Percentiles rank a stretch among this genome's conserved stretches.
Evolutionary conservation across 2,888 invertebrate genomes (phyloP).

Genomic region (Portevinia maculata): DNA sequence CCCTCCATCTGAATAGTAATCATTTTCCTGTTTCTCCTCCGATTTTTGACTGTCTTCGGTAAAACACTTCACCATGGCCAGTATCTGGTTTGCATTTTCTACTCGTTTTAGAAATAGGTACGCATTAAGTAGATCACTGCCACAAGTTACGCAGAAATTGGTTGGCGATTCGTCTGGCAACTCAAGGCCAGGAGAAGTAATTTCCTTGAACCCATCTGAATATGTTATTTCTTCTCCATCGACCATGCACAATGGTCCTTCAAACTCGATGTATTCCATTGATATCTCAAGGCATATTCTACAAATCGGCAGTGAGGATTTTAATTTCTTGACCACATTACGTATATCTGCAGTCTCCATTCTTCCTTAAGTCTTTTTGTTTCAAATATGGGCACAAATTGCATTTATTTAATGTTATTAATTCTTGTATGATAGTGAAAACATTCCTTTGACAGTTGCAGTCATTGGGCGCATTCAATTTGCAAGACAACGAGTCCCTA

Average conservation of each 20-base stretch:
- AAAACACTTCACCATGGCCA: slow-evolving; percentile 6
- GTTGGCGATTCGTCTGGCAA: slow-evolving; percentile 14
- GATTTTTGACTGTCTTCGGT: slow-evolving; percentile 5
- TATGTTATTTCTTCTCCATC: slow-evolving; percentile 55
- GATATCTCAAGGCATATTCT: slow-evolving; percentile 55
- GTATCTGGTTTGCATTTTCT: slow-evolving; percentile 40
- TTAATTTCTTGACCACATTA: slow-evolving; percentile 16
- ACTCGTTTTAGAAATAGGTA: slow-evolving; percentile 56
- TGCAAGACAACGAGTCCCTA: no score
- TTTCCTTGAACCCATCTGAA: slow-evolving; percentile 45
- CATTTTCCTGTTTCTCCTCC: neutral
- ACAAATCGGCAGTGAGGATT: slow-evolving; percentile 57
- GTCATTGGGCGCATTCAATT: no score
- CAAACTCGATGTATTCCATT: slow-evolving; percentile 63
- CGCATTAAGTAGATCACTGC: slow-evolving; percentile 50
- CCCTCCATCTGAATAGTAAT: neutral
- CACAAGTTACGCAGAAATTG: slow-evolving; percentile 51
- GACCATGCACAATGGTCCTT: slow-evolving; percentile 42
- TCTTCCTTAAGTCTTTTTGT: neutral
- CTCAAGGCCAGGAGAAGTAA: neutral
- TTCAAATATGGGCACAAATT: neutral
- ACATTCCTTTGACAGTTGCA: no score
- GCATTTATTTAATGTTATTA: neutral
- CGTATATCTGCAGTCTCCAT: slow-evolving; percentile 30
- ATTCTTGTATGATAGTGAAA: neutral